Percentiles rank a stretch among this genome's conserved stretches.
phyloP scores from a whole-genome alignment of 1,140 invertebrate species.

The Condylostylus longicornis region DNA sequence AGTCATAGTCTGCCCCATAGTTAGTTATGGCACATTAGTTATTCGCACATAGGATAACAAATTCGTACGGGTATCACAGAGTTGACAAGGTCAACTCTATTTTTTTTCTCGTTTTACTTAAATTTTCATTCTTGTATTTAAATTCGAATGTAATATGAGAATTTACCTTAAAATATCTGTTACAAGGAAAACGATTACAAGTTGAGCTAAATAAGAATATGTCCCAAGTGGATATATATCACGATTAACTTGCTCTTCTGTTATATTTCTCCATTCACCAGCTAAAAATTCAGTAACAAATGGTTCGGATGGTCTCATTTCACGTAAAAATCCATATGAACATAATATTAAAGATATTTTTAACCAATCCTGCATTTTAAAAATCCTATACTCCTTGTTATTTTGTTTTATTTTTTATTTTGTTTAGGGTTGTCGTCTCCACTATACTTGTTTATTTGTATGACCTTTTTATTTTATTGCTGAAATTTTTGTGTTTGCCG shows the following conservation, averaged over 20 bases:
- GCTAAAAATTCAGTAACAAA: conserved; percentile 63
- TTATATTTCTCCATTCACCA: conserved; percentile 57
- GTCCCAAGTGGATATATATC: conserved; percentile 69
- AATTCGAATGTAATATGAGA: not conserved
- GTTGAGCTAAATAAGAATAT: conserved; percentile 55
- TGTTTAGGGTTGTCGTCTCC: too few relatives aligned
- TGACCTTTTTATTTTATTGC: too few relatives aligned
- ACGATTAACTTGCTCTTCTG: conserved; percentile 46
- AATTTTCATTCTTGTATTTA: not conserved
- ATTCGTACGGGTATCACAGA: too few relatives aligned
- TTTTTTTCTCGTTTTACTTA: too few relatives aligned
- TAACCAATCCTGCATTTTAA: conserved; percentile 43
- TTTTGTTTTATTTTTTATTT: too few relatives aligned
- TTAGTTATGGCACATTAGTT: too few relatives aligned
- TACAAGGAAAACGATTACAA: conserved; percentile 62
- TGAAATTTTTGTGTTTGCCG: too few relatives aligned
- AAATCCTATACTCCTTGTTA: too few relatives aligned
- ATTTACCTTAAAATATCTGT: conserved; percentile 68
- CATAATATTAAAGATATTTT: conserved; percentile 54
- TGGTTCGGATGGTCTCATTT: conserved; percentile 67
- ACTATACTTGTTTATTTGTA: too few relatives aligned
- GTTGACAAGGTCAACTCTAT: too few relatives aligned
- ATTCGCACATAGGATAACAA: too few relatives aligned
- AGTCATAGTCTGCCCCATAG: too few relatives aligned
- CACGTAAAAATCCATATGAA: conserved; percentile 67